phyloP scores from a whole-genome alignment of 2,888 invertebrate genomes.

The Netelia virgata region DNA sequence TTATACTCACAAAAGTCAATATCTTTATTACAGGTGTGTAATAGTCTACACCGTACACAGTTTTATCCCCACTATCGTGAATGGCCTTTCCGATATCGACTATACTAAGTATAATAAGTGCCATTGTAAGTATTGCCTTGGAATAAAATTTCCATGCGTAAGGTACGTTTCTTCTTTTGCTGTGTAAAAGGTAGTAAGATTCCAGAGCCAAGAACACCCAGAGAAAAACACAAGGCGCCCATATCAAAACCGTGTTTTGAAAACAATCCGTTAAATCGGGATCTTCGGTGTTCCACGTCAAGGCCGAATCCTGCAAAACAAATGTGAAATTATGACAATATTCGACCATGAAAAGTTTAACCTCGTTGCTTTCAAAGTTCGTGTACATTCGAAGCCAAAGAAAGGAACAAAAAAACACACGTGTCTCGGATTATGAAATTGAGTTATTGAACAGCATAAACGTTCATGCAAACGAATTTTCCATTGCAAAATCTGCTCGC shows the following conservation, averaged over 20 bases:
- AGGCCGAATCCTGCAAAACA: constrained; percentile 89
- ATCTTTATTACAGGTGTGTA: constrained; percentile 93
- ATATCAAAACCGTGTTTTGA: constrained; percentile 95
- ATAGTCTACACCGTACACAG: constrained; percentile 89
- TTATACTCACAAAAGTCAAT: constrained; percentile 92
- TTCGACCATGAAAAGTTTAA: neutral
- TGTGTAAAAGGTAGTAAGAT: constrained; percentile 90
- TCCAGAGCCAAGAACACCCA: constrained; percentile 92
- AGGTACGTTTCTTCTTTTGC: constrained; percentile 92
- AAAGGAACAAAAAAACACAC: neutral
- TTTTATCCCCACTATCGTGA: constrained; percentile 85
- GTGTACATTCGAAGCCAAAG: neutral
- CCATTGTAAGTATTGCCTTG: constrained; percentile 89
- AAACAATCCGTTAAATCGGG: constrained; percentile 97
- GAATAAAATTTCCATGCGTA: constrained; percentile 89
- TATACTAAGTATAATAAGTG: constrained; percentile 89
- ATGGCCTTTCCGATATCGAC: constrained; percentile 89
- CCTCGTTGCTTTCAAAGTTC: neutral
- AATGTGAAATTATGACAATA: neutral
- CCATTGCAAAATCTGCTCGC: neutral
- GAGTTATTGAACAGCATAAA: neutral
- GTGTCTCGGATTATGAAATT: neutral
- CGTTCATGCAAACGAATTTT: neutral
- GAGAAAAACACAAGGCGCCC: constrained; percentile 94
- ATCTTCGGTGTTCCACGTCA: constrained; percentile 92